Percentiles rank a stretch among this genome's conserved stretches.
Evolutionary conservation across 2,113 vertebrate species (phyloP).

Genomic region (Mesitornis unicolor): DNA sequence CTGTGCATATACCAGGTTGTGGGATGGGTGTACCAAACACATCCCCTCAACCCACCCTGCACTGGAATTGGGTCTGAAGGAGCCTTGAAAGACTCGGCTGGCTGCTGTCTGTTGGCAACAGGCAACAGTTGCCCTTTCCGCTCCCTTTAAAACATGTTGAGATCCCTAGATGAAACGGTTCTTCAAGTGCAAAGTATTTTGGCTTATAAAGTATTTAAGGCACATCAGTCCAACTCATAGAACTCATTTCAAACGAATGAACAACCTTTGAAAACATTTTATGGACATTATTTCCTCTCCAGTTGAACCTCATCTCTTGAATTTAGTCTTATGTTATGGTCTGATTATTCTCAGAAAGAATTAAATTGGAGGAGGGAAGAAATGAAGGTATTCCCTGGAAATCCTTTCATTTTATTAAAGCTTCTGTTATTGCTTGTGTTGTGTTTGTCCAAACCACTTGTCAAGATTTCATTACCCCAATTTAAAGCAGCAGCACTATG

Average conservation of each 20-base stretch:
- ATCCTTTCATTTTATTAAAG: conserved; percentile 51
- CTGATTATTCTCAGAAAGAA: conserved; percentile 59
- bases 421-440: conserved; percentile 59
- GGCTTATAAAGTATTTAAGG: conserved; percentile 46
- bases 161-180: neutral
- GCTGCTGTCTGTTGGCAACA: neutral
- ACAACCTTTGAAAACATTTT: conserved; percentile 45
- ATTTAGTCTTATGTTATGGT: conserved; percentile 62
- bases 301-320: conserved; percentile 52
- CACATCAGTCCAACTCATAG: neutral
- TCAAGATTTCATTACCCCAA: conserved; percentile 65
- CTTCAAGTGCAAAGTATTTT: neutral
- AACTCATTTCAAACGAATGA: conserved; percentile 50
- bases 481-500: conserved; percentile 55
- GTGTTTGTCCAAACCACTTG: conserved; percentile 63
- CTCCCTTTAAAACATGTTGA: neutral
- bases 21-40: neutral
- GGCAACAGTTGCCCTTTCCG: neutral
- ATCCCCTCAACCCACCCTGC: neutral
- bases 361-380: conserved; percentile 53
- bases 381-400: conserved; percentile 64
- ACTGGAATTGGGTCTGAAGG: neutral
- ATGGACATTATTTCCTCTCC: conserved; percentile 56
- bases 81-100: neutral
- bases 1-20: neutral